A percentile compares a stretch with the other conserved stretches of the same genome.
Evolutionary conservation across 2,113 vertebrate genomes (phyloP).

Genomic region (Syngnathus scovelli): DNA sequence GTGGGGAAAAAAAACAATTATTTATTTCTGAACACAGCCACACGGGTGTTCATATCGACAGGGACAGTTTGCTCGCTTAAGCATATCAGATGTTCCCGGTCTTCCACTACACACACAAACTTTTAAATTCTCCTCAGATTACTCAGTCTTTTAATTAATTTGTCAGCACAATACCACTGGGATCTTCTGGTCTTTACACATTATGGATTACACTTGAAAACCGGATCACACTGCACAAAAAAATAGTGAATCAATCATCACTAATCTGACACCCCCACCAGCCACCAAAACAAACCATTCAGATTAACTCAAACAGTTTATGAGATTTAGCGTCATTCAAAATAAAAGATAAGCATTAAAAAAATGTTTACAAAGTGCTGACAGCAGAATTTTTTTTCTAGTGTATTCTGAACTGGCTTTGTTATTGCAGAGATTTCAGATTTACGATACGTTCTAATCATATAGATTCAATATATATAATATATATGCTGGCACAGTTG

Average conservation of each 20-base stretch:
- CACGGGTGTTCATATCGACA: no score
- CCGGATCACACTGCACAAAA: slow-evolving; percentile 8
- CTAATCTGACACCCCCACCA: slow-evolving; percentile 6
- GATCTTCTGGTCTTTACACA: slow-evolving; percentile 1
- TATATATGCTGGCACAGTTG: background rate
- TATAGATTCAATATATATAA: no score
- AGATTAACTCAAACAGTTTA: background rate
- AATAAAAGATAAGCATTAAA: background rate
- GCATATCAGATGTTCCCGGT: background rate
- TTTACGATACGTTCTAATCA: no score
- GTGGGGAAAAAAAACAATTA: background rate
- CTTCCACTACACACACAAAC: background rate
- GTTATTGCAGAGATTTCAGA: no score
- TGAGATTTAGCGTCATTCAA: slow-evolving; percentile 1
- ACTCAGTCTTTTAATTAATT: slow-evolving; percentile 18
- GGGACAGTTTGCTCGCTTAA: background rate
- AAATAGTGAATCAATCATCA: slow-evolving; percentile 17
- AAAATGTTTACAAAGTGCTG: slow-evolving; percentile 1
- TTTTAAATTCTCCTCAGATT: background rate
- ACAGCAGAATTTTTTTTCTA: background rate
- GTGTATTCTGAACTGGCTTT: background rate
- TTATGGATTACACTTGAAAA: slow-evolving; percentile 25
- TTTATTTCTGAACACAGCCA: no score
- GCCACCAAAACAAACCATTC: slow-evolving; percentile 12
- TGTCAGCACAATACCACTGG: slow-evolving; percentile 1